Evolutionary conservation across 2,113 vertebrate genomes (phyloP).

Genomic region (Tiliqua scincoides): DNA sequence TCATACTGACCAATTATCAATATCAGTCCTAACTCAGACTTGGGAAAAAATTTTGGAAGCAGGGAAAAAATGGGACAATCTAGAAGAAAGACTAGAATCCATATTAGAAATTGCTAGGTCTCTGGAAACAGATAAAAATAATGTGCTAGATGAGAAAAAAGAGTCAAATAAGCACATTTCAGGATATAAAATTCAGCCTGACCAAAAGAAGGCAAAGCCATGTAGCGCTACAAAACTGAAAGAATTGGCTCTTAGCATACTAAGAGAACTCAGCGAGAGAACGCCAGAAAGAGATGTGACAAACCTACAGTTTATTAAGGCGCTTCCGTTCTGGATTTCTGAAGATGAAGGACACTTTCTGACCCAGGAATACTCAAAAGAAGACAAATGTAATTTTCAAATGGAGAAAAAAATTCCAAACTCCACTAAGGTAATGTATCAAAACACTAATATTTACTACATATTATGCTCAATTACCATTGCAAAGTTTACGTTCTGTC

Average conservation of each 20-base stretch:
- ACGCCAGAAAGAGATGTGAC: not conserved
- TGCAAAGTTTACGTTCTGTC: not conserved
- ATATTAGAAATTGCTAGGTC: not conserved
- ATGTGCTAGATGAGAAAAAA: not conserved
- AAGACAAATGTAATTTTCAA: constrained; percentile 8
- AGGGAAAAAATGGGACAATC: not conserved
- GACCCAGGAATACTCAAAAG: not conserved
- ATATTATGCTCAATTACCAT: not conserved
- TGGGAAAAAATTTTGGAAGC: not conserved
- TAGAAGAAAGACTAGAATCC: not conserved
- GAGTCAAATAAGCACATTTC: not conserved
- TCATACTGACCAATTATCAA: not conserved
- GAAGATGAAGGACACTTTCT: not conserved
- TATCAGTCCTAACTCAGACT: not conserved
- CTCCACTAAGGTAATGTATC: not conserved
- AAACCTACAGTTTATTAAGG: not conserved
- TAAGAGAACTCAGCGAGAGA: not conserved
- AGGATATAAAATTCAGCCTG: not conserved
- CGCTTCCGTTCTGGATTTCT: not conserved
- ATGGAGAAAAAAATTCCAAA: not conserved
- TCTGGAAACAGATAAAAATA: not conserved
- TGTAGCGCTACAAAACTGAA: not conserved
- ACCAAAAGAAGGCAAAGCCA: not conserved
- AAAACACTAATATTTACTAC: not conserved
- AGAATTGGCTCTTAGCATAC: not conserved